phyloP scores from a whole-genome alignment of 2,113 vertebrate species.

The Bufo bufo region DNA sequence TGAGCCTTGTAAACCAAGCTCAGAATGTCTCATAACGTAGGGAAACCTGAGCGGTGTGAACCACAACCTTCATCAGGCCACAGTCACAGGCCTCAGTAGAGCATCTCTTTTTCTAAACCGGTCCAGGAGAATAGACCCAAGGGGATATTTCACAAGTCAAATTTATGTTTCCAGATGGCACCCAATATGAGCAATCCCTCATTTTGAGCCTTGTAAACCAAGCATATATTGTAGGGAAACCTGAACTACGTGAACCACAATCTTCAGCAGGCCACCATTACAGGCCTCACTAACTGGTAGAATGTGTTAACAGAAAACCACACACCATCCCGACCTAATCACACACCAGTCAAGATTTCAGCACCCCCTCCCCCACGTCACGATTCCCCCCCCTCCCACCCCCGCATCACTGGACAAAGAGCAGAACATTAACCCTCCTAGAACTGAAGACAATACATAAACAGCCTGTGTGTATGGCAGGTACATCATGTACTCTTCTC shows the following conservation, averaged over 20 bases:
- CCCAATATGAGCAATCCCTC: not conserved
- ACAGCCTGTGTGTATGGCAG: not conserved
- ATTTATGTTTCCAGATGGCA: not conserved
- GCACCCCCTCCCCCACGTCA: conserved; percentile 46
- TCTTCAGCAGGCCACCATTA: too few species aligned
- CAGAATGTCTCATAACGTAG: too few species aligned
- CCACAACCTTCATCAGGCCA: too few species aligned
- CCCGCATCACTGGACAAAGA: conserved; percentile 54
- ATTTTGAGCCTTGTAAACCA: too few species aligned
- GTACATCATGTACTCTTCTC: conserved; percentile 13
- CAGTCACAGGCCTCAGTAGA: too few species aligned
- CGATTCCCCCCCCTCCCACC: conserved; percentile 30
- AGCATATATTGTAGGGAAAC: too few species aligned
- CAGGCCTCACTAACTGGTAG: not conserved
- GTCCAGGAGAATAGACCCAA: not conserved
- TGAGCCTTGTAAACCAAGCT: too few species aligned
- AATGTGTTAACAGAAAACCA: not conserved
- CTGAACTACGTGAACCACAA: too few species aligned
- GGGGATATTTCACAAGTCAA: not conserved
- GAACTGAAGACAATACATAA: conserved; percentile 31
- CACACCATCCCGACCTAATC: conserved; percentile 51
- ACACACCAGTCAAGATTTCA: conserved; percentile 43
- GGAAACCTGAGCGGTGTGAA: too few species aligned
- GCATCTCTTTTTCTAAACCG: not conserved
- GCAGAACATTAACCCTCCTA: conserved; percentile 56